Evolutionary conservation across 2,113 vertebrate genomes (phyloP).

Genomic region (Anolis carolinensis): DNA sequence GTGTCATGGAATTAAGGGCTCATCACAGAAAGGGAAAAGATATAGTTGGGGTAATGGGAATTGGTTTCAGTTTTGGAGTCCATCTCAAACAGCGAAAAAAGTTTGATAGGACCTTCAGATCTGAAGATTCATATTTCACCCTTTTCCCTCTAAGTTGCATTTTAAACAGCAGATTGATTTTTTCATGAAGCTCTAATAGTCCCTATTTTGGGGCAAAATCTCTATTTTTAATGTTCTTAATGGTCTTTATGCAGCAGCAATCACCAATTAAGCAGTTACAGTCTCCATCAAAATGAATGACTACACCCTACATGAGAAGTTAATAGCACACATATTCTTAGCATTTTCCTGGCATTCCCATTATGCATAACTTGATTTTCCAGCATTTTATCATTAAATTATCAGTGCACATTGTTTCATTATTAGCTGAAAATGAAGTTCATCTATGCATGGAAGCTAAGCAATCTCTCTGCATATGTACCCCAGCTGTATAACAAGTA

Average conservation of each 20-base stretch:
- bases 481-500: neutral
- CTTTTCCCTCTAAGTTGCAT: neutral
- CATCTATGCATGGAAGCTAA: neutral
- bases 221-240: slow-evolving; percentile 28
- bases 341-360: neutral
- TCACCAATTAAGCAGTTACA: slow-evolving; percentile 23
- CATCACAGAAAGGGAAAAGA: neutral
- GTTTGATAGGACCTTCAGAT: neutral
- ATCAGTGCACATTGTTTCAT: neutral
- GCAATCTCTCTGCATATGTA: neutral
- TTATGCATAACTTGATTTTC: neutral
- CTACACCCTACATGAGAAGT: slow-evolving; percentile 21
- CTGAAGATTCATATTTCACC: neutral
- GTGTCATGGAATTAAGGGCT: too few species aligned
- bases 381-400: neutral
- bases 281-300: slow-evolving; percentile 34
- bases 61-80: neutral
- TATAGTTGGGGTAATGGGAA: neutral
- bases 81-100: neutral
- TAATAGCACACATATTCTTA: slow-evolving; percentile 37
- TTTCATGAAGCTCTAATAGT: slow-evolving; percentile 12
- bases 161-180: neutral
- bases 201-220: neutral
- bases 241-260: slow-evolving; percentile 25
- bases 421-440: neutral